A percentile compares a stretch with the other conserved stretches of the same genome.
These are phyloP conservation scores for Calliopum simillimum DNA, from an alignment of 2,888 invertebrate genomes.

Conservation along the genomic window DNA sequence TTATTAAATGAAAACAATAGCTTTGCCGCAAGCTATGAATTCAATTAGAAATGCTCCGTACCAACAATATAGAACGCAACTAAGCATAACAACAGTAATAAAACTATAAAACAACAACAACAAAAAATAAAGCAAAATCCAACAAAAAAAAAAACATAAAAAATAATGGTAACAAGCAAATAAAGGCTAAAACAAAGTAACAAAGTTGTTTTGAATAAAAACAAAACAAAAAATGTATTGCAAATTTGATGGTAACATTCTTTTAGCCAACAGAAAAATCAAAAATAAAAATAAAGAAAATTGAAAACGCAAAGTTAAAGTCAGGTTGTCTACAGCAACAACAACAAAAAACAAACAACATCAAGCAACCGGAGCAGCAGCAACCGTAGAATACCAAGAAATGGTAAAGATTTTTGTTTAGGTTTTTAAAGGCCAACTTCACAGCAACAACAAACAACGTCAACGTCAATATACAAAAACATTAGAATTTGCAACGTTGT, in stretches of 20 bases:
- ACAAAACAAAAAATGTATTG: too few species aligned
- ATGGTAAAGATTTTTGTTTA: conserved; percentile 9
- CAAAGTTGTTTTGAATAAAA: too few species aligned
- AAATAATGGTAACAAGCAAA: neutral
- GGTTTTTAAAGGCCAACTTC: conserved; percentile 36
- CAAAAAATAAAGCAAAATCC: neutral
- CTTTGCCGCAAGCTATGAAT: conserved; percentile 13
- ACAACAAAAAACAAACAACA: conserved; percentile 8
- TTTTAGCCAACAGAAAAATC: neutral
- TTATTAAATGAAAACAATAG: neutral
- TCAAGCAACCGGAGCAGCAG: neutral
- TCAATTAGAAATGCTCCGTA: conserved; percentile 17
- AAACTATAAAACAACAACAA: conserved; percentile 11
- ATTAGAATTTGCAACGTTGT: neutral
- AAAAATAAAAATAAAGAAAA: neutral
- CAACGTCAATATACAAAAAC: conserved; percentile 2
- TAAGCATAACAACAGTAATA: conserved; percentile 31
- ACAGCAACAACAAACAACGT: conserved; percentile 24
- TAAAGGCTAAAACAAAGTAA: neutral
- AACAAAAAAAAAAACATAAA: neutral
- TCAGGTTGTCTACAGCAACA: neutral
- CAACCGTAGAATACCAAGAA: conserved; percentile 22
- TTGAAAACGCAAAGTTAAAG: conserved; percentile 8
- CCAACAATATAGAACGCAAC: conserved; percentile 13
- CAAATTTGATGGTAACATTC: conserved; percentile 22